A percentile compares a stretch with the other conserved stretches of the same genome.
Evolutionary conservation across 1,140 invertebrate species (phyloP).

Genomic region (Drosophila pachea): DNA sequence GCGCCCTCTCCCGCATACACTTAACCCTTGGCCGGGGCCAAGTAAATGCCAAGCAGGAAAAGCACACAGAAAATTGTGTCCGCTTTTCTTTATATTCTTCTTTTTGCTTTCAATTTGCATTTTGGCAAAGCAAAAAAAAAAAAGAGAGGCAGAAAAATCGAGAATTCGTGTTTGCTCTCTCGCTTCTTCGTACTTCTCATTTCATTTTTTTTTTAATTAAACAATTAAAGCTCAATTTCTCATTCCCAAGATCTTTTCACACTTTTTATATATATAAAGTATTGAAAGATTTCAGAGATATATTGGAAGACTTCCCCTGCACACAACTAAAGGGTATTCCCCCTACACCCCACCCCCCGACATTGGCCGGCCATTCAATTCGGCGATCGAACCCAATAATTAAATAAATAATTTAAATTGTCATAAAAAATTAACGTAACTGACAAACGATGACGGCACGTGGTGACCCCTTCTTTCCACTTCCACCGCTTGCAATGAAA

Average conservation of each 20-base stretch:
- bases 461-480: constrained; percentile 3
- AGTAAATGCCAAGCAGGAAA: constrained; percentile 3
- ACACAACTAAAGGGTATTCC: background rate
- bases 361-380: constrained; percentile 4
- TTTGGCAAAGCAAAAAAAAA: constrained; percentile 54
- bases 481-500: background rate
- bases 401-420: constrained; percentile 23
- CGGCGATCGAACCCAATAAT: constrained; percentile 12
- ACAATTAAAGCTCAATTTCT: constrained; percentile 18
- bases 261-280: too few relatives aligned
- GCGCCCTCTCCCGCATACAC: background rate
- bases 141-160: constrained; percentile 14
- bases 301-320: too few relatives aligned
- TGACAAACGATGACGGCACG: constrained; percentile 19
- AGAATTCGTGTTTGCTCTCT: constrained; percentile 5
- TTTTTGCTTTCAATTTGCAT: background rate
- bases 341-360: too few relatives aligned
- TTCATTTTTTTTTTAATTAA: constrained; percentile 57
- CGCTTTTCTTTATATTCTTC: background rate
- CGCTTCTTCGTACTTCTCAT: constrained; percentile 30
- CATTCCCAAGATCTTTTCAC: too few relatives aligned
- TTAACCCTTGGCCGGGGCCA: background rate
- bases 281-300: too few relatives aligned
- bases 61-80: constrained; percentile 20
- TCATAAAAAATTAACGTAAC: constrained; percentile 1